Conservation (phyloP, 2,888 invertebrate genomes). For the Cataglyphis rosenhaueri region DNA sequence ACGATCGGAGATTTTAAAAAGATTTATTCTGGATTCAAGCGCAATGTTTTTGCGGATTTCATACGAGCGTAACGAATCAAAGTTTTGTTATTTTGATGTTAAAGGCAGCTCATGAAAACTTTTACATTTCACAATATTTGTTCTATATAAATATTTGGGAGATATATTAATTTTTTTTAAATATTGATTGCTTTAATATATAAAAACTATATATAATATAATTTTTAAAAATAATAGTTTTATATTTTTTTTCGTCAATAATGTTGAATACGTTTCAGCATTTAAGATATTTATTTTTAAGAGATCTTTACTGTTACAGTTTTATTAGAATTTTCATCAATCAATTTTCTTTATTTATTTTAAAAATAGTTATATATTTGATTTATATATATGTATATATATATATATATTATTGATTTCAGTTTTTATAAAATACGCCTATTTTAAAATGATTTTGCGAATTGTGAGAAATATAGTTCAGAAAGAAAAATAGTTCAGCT, state of each 20-base stretch:
- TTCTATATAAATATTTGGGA: neutral
- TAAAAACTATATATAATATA: neutral
- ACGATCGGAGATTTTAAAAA: slow-evolving; percentile 29
- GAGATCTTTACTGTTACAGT: neutral
- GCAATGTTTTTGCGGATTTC: slow-evolving; percentile 2
- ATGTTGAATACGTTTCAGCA: neutral
- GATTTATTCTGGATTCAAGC: neutral
- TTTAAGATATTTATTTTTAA: neutral
- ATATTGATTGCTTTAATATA: neutral
- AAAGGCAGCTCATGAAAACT: slow-evolving; percentile 27
- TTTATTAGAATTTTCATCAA: neutral
- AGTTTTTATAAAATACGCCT: slow-evolving; percentile 10
- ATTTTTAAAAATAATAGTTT: slow-evolving; percentile 3
- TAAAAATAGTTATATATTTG: neutral
- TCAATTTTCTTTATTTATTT: slow-evolving; percentile 15
- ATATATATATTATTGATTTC: neutral
- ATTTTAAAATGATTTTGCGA: neutral
- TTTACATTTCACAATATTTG: slow-evolving; percentile 22
- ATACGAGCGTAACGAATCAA: slow-evolving; percentile 12
- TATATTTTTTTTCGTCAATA: neutral
- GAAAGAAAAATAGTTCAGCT: neutral
- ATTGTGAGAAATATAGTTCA: neutral
- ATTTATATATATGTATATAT: no score
- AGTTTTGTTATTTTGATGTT: slow-evolving; percentile 34
- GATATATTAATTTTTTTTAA: neutral